Evolutionary conservation across 2,797 vertebrate species (phyloP).

Genomic region (Naso thynnoides): DNA sequence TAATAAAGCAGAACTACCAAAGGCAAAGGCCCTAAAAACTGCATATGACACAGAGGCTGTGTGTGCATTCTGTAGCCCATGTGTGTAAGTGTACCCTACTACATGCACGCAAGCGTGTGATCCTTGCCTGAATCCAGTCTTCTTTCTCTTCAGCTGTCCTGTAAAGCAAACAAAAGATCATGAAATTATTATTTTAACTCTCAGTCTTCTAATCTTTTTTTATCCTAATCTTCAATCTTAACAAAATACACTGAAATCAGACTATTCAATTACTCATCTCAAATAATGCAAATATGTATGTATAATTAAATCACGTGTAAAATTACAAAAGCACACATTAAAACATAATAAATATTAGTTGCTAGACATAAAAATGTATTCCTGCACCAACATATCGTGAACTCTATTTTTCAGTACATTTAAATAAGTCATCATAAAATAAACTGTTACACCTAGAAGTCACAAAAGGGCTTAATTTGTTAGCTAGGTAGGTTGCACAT

Average conservation of each 20-base stretch:
- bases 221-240: background rate
- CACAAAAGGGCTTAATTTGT: no score
- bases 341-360: no score
- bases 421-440: no score
- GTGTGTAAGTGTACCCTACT: background rate
- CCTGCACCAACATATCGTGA: no score
- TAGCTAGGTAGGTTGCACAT: no score
- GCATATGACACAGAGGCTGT: conserved; percentile 4
- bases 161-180: conserved; percentile 59
- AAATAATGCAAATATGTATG: no score
- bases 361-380: no score
- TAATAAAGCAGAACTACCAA: conserved; percentile 39
- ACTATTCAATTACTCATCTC: background rate
- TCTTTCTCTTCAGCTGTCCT: conserved; percentile 97
- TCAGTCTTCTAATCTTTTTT: no score
- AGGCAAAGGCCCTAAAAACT: conserved; percentile 10
- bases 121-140: conserved; percentile 94
- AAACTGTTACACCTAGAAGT: no score
- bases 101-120: conserved; percentile 1
- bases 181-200: conserved; percentile 1
- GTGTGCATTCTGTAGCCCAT: background rate
- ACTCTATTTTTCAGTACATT: no score
- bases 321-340: no score
- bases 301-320: no score
- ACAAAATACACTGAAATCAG: background rate